Percentiles rank a stretch among this genome's conserved stretches.
phyloP scores from a whole-genome alignment of 2,888 invertebrate genomes.

The Odontomyia ornata region DNA sequence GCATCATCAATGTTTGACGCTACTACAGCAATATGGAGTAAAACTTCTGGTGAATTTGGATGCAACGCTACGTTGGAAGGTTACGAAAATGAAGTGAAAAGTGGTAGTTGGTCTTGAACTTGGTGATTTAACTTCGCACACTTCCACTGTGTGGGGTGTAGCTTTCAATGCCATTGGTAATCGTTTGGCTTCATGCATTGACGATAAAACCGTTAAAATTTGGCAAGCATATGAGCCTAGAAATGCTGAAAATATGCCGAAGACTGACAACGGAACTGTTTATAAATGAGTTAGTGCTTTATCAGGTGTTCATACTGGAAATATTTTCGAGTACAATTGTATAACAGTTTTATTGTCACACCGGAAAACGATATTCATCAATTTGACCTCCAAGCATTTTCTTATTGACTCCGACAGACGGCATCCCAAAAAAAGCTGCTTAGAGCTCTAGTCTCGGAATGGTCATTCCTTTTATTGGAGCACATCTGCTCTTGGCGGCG shows the following conservation, averaged over 20 bases:
- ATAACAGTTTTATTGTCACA: too few species aligned
- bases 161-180: constrained; percentile 83
- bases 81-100: constrained; percentile 99
- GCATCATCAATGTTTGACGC: constrained; percentile 98
- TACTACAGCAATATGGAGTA: constrained; percentile 94
- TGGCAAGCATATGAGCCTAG: constrained; percentile 88
- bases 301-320: constrained; percentile 85
- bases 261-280: constrained; percentile 73
- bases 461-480: too few species aligned
- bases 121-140: constrained; percentile 86
- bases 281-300: constrained; percentile 96
- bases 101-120: constrained; percentile 90
- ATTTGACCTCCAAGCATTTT: too few species aligned
- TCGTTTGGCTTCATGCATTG: constrained; percentile 89
- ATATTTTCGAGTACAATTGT: constrained; percentile 95
- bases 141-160: constrained; percentile 96
- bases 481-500: too few species aligned
- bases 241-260: constrained; percentile 79
- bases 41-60: constrained; percentile 84
- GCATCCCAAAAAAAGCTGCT: too few species aligned
- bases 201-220: constrained; percentile 92
- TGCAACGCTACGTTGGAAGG: constrained; percentile 95
- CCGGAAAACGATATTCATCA: too few species aligned
- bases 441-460: too few species aligned
- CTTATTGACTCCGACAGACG: too few species aligned